Conservation (phyloP, 2,888 invertebrate genomes). For the Epinotia bilunana region DNA sequence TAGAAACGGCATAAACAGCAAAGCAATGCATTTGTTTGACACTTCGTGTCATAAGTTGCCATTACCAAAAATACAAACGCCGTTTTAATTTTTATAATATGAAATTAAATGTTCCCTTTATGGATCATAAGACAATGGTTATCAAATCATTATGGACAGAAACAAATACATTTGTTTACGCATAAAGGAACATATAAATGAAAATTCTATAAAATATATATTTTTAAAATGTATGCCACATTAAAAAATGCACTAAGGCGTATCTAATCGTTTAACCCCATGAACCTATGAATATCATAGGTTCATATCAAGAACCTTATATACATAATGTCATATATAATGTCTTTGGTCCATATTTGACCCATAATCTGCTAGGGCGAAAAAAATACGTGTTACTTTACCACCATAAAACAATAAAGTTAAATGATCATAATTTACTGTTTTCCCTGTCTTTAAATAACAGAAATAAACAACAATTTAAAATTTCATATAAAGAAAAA, state of each 20-base stretch:
- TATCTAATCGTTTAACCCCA: background rate
- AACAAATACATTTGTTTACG: background rate
- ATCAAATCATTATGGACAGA: background rate
- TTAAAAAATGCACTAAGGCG: background rate
- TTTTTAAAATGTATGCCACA: background rate
- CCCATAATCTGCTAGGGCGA: no score
- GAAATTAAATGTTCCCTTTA: no score
- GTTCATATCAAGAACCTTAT: no score
- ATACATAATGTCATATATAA: no score
- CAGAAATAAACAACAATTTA: background rate
- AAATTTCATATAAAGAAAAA: background rate
- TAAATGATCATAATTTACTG: background rate
- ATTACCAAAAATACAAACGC: background rate
- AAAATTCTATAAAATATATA: background rate
- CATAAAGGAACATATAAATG: background rate
- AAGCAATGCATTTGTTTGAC: conserved; percentile 20
- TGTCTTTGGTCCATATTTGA: no score
- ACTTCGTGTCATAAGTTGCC: background rate
- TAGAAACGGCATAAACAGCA: conserved; percentile 10
- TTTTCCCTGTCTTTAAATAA: background rate
- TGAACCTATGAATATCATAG: no score
- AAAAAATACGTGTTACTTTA: background rate
- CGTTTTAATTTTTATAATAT: background rate
- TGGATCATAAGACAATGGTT: no score
- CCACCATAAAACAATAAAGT: background rate